These are phyloP conservation scores for Ictidomys tridecemlineatus DNA, from an alignment of 2,113 vertebrate species.

Conservation along the genomic window DNA sequence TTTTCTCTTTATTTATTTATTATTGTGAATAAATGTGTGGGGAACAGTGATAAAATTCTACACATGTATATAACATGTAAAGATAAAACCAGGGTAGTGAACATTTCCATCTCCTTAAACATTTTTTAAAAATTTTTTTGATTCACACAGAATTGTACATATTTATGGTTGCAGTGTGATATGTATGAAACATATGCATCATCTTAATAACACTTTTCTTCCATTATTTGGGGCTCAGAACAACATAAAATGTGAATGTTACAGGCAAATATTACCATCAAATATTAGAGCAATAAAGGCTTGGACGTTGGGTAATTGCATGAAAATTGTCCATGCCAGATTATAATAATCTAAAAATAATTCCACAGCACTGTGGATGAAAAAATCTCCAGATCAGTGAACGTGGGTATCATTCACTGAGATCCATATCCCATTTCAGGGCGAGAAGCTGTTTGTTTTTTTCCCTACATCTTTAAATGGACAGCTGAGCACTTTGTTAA, in stretches of 20 bases:
- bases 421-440: too few species aligned
- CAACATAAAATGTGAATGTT: background rate
- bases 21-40: background rate
- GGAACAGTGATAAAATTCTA: too few species aligned
- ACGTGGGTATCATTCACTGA: too few species aligned
- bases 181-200: background rate
- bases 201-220: background rate
- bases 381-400: background rate
- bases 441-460: background rate
- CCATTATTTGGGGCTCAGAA: background rate
- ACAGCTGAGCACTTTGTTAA: background rate
- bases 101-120: background rate
- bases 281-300: background rate
- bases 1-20: background rate
- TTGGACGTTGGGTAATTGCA: background rate
- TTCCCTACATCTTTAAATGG: background rate
- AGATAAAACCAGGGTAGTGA: background rate
- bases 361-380: background rate
- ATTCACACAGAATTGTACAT: background rate
- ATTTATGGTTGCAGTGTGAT: background rate
- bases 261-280: background rate
- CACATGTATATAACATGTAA: background rate
- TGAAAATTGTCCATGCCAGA: background rate
- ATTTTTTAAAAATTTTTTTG: background rate
- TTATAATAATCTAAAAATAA: slow-evolving; percentile 1